phyloP scores from a whole-genome alignment of 2,797 vertebrate genomes.

The Hapalemur alaotrensis region DNA sequence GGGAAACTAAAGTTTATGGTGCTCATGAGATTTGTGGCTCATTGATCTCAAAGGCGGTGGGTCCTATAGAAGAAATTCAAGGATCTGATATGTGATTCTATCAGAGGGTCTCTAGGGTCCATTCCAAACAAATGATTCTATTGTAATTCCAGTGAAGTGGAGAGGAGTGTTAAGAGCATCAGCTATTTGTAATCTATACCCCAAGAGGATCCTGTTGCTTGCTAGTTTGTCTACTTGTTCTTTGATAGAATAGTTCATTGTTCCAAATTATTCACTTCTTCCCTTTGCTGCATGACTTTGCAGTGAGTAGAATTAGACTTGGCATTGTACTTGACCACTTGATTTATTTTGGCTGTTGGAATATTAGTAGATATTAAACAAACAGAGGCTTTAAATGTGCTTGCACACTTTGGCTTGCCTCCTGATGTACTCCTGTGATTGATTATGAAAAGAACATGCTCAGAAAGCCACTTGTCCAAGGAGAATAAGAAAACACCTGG shows the following conservation, averaged over 20 bases:
- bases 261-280: background rate
- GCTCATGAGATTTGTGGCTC: background rate
- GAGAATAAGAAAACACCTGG: background rate
- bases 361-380: background rate
- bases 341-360: background rate
- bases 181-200: background rate
- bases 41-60: background rate
- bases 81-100: background rate
- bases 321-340: background rate
- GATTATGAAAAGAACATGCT: background rate
- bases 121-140: background rate
- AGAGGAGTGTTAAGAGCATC: background rate
- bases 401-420: background rate
- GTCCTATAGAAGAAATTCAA: background rate
- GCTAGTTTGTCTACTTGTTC: background rate
- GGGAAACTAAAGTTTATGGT: background rate
- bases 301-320: background rate
- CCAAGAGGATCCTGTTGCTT: background rate
- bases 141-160: background rate
- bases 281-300: background rate
- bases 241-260: background rate
- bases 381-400: background rate
- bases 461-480: background rate
- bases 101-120: background rate
- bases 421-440: background rate